These are phyloP conservation scores for Gortyna flavago DNA, from an alignment of 2,888 invertebrate genomes.

Conservation along the genomic window DNA sequence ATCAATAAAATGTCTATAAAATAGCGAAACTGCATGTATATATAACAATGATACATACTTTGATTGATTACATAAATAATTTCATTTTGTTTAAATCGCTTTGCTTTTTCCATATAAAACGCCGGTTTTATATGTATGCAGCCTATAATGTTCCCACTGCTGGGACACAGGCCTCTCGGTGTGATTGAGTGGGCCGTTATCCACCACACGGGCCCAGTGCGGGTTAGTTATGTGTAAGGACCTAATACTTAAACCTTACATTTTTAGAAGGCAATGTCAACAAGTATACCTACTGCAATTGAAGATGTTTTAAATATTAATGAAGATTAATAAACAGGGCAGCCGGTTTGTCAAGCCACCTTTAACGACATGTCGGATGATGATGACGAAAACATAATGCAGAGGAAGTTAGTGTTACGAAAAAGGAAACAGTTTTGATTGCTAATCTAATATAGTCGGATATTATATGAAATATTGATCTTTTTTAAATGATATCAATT, in stretches of 20 bases:
- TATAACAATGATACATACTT: not conserved
- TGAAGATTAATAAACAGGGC: slow-evolving; percentile 31
- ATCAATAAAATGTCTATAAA: not conserved
- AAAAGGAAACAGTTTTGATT: slow-evolving; percentile 50
- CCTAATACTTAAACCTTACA: not conserved
- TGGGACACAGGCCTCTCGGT: no score
- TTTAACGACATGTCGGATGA: slow-evolving; percentile 37
- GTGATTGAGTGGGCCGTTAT: no score
- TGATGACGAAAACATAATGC: slow-evolving; percentile 42
- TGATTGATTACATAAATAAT: not conserved
- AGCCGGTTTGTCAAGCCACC: slow-evolving; percentile 49
- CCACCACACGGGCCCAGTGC: no score
- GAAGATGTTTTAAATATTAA: slow-evolving; percentile 35
- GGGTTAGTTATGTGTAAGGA: no score
- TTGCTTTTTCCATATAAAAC: no score
- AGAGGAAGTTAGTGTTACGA: slow-evolving; percentile 48
- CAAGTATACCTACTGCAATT: slow-evolving; percentile 36
- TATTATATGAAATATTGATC: slow-evolving; percentile 30
- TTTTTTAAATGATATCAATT: slow-evolving; percentile 9
- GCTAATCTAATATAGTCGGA: slow-evolving; percentile 30
- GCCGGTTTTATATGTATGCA: not conserved
- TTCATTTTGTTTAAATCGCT: no score
- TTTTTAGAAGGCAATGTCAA: slow-evolving; percentile 36
- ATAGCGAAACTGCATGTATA: not conserved
- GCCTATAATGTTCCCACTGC: no score